These are phyloP conservation scores for Megalops atlanticus DNA, from an alignment of 2,113 vertebrate species.

Conservation along the genomic window DNA sequence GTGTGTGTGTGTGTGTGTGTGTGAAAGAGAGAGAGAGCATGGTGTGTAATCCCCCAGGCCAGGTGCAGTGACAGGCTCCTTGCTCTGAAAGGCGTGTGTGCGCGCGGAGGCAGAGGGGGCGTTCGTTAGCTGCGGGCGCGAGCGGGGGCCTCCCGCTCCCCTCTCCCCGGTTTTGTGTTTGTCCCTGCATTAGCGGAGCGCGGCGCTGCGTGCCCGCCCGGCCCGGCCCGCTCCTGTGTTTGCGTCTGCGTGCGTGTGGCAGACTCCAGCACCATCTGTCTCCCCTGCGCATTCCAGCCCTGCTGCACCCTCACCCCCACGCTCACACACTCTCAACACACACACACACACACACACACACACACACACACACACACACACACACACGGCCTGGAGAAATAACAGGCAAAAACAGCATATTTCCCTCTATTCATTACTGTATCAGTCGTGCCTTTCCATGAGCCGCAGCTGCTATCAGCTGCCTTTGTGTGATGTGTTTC, in stretches of 20 bases:
- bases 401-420: too few relatives aligned
- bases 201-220: too few relatives aligned
- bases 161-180: slow-evolving; percentile 14
- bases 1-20: slow-evolving; percentile 6
- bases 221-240: too few relatives aligned
- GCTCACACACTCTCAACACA: too few relatives aligned
- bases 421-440: too few relatives aligned
- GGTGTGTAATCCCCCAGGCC: background rate
- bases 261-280: background rate
- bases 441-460: too few relatives aligned
- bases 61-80: background rate
- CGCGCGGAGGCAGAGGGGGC: background rate
- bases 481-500: too few relatives aligned
- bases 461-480: too few relatives aligned
- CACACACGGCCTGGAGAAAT: too few relatives aligned
- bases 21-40: background rate
- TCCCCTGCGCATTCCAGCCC: background rate
- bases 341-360: too few relatives aligned
- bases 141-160: background rate
- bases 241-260: background rate
- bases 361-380: too few relatives aligned
- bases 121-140: background rate
- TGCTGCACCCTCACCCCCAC: too few relatives aligned
- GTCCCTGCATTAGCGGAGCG: background rate
- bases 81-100: background rate